phyloP scores from a whole-genome alignment of 2,113 vertebrate species.

The Dryoscopus gambensis region DNA sequence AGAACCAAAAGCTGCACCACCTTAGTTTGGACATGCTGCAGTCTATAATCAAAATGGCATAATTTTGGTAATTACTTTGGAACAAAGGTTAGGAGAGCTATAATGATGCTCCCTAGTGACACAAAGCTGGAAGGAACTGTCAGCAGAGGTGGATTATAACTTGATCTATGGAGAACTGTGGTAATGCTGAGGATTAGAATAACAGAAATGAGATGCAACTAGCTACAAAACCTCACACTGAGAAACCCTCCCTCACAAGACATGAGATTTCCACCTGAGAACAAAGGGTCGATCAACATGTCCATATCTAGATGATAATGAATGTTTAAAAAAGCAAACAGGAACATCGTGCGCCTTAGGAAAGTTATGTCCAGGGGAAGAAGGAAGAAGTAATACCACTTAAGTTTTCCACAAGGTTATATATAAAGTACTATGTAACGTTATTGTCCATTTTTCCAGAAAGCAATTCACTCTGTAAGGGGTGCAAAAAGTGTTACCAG shows the following conservation, averaged over 20 bases:
- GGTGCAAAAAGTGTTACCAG: background rate
- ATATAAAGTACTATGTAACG: background rate
- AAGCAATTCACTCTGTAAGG: background rate
- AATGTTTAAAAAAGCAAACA: background rate
- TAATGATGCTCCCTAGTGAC: background rate
- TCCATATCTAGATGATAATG: background rate
- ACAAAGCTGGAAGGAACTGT: background rate
- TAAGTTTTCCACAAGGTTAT: background rate
- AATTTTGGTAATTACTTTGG: background rate
- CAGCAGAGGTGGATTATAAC: background rate
- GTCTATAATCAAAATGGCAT: background rate
- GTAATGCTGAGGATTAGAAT: background rate
- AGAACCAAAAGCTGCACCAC: background rate
- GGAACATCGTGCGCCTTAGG: background rate
- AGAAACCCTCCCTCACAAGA: background rate
- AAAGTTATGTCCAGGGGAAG: background rate
- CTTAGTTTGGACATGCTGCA: background rate
- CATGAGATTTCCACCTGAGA: background rate
- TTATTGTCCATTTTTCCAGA: background rate
- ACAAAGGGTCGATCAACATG: fast-evolving
- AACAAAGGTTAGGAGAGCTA: background rate
- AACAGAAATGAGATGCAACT: background rate
- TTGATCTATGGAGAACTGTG: background rate
- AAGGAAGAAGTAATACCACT: background rate
- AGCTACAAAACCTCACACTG: background rate